phyloP scores from a whole-genome alignment of 2,797 vertebrate genomes.

The Tapirus indicus region DNA sequence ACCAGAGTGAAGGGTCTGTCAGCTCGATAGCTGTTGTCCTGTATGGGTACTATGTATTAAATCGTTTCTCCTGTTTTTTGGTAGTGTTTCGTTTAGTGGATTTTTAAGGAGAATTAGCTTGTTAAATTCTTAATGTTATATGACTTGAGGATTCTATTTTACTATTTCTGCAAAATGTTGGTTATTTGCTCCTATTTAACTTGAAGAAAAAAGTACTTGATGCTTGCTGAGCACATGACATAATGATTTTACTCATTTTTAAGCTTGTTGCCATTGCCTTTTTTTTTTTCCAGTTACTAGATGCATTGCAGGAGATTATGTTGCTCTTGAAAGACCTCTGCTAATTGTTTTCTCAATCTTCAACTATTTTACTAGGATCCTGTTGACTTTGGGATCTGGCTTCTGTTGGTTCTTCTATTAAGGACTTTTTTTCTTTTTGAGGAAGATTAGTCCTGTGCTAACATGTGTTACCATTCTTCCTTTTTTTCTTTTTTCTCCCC shows the following conservation, averaged over 20 bases:
- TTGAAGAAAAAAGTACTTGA: neutral
- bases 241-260: neutral
- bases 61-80: neutral
- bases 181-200: neutral
- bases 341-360: neutral
- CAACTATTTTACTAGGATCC: neutral
- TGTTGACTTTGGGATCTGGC: neutral
- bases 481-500: no score
- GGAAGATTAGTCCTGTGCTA: no score
- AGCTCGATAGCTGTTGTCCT: neutral
- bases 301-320: neutral
- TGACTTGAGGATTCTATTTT: neutral
- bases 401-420: neutral
- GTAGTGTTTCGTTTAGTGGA: neutral
- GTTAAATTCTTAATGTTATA: neutral
- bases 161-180: neutral
- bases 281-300: neutral
- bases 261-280: neutral
- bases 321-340: neutral
- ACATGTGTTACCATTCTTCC: no score
- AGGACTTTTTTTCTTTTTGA: neutral
- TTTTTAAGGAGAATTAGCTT: neutral
- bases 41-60: neutral
- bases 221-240: neutral
- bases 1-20: neutral